Conservation (phyloP, 2,888 invertebrate genomes). For the Brenthis daphne region DNA sequence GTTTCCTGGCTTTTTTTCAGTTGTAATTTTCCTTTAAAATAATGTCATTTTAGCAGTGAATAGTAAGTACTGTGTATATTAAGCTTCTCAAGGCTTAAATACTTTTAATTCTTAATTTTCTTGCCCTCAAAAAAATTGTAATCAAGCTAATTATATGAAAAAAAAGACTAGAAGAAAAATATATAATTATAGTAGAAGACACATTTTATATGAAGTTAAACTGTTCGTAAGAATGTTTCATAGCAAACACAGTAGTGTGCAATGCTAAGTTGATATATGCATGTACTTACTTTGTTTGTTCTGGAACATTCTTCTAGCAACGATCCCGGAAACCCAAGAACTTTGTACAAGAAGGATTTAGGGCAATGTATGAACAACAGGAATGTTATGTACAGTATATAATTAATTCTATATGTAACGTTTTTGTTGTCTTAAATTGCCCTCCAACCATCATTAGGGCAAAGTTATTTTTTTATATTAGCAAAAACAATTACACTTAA, state of each 20-base stretch:
- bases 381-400: slow-evolving; percentile 82
- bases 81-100: too few species aligned
- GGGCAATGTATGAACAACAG: slow-evolving; percentile 82
- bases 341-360: slow-evolving; percentile 48
- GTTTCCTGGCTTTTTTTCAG: too few species aligned
- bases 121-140: too few species aligned
- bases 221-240: slow-evolving; percentile 61
- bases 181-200: not conserved
- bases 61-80: too few species aligned
- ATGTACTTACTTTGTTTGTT: slow-evolving; percentile 83
- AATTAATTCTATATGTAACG: slow-evolving; percentile 81
- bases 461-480: not conserved
- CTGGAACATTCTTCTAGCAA: slow-evolving; percentile 64
- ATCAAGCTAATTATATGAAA: too few species aligned
- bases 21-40: too few species aligned
- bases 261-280: slow-evolving; percentile 77
- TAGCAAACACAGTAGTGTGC: slow-evolving; percentile 82
- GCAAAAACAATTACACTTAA: too few species aligned
- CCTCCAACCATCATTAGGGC: slow-evolving; percentile 59
- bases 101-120: too few species aligned
- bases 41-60: too few species aligned
- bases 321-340: not conserved
- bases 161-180: not conserved
- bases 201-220: not conserved
- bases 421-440: slow-evolving; percentile 83